Evolutionary conservation across 2,113 vertebrate genomes (phyloP).

Genomic region (Gnathonemus longibarbis): DNA sequence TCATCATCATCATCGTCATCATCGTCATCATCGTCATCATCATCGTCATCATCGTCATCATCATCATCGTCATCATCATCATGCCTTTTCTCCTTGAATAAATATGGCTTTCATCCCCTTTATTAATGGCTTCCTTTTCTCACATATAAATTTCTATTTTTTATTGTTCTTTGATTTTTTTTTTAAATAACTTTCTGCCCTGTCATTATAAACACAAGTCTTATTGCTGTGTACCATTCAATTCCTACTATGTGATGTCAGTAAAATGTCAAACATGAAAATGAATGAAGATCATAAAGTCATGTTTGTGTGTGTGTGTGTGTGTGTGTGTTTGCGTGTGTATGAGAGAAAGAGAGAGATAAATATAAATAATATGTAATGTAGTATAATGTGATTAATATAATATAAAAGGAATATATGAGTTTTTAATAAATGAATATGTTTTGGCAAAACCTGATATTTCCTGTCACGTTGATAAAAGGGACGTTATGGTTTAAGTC

Average conservation of each 20-base stretch:
- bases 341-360: background rate
- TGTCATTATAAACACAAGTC: background rate
- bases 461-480: background rate
- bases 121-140: background rate
- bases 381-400: too few relatives aligned
- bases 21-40: background rate
- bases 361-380: too few relatives aligned
- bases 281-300: background rate
- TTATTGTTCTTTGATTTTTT: background rate
- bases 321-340: background rate
- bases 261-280: background rate
- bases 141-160: background rate
- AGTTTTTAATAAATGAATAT: background rate
- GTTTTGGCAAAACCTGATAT: background rate
- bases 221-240: background rate
- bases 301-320: background rate
- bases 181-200: background rate
- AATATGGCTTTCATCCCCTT: background rate
- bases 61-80: background rate
- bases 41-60: background rate
- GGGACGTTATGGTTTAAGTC: background rate
- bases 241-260: background rate
- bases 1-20: background rate
- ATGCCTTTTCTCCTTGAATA: background rate
- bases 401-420: background rate